These are phyloP conservation scores for Otus scops DNA, from an alignment of 2,797 vertebrate genomes.

Conservation along the genomic window DNA sequence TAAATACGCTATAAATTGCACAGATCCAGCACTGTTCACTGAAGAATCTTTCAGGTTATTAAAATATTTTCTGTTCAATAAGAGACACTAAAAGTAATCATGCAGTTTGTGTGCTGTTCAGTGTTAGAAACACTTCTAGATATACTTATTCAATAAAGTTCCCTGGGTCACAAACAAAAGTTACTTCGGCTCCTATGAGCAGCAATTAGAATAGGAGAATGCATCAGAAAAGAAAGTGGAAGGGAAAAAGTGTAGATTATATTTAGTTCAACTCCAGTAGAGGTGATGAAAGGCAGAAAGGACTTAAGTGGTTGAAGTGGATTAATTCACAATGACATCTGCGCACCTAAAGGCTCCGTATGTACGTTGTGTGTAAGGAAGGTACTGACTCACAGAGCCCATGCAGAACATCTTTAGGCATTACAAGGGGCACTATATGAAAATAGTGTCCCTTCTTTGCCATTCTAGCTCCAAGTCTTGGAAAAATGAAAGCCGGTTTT, in stretches of 20 bases:
- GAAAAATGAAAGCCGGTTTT: background rate
- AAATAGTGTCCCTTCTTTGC: background rate
- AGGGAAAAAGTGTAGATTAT: background rate
- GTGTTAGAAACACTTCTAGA: conserved; percentile 36
- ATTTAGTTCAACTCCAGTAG: conserved; percentile 36
- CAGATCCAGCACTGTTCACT: conserved; percentile 44
- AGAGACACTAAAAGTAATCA: conserved; percentile 35
- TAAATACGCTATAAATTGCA: conserved; percentile 66
- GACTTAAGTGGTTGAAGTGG: background rate
- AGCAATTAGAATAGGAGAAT: conserved; percentile 26
- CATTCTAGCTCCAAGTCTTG: background rate
- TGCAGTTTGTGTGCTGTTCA: conserved; percentile 47
- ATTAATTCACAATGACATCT: background rate
- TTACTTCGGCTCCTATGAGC: background rate
- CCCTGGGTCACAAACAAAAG: conserved; percentile 64
- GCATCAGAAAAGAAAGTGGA: conserved; percentile 42
- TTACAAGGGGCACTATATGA: background rate
- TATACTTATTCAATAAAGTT: conserved; percentile 50
- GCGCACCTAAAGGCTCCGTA: conserved; percentile 9
- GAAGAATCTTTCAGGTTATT: conserved; percentile 68
- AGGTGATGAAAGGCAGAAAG: conserved; percentile 31
- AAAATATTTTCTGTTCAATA: conserved; percentile 65
- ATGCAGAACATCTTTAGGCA: background rate
- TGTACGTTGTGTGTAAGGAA: background rate
- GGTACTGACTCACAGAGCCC: conserved; percentile 11